Conservation (phyloP, 2,797 vertebrate species). For the Melanotaenia nigrans region DNA sequence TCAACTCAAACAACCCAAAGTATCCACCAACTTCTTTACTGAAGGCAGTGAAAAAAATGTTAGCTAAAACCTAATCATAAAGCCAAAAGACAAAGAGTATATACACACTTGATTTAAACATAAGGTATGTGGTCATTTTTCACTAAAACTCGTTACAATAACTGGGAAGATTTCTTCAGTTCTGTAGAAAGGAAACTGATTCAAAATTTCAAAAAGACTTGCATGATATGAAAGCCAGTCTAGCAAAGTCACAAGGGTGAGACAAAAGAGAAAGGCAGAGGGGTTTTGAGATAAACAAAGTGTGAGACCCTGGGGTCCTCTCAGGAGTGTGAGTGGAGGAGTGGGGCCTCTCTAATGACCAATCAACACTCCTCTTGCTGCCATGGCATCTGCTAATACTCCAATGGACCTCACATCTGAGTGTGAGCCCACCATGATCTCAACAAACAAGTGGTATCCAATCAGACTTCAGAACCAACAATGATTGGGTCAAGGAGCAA, state of each 20-base stretch:
- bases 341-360: constrained; percentile 82
- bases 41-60: neutral
- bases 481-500: constrained; percentile 72
- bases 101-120: neutral
- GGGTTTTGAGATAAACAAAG: constrained; percentile 66
- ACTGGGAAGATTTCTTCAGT: constrained; percentile 56
- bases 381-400: constrained; percentile 80
- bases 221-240: constrained; percentile 62
- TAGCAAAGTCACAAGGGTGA: constrained; percentile 59
- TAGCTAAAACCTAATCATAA: constrained; percentile 4
- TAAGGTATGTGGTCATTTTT: constrained; percentile 30
- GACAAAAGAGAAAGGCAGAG: constrained; percentile 61
- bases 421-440: constrained; percentile 76
- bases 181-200: constrained; percentile 54
- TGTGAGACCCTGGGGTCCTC: constrained; percentile 71
- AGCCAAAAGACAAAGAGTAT: neutral
- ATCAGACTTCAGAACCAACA: constrained; percentile 65
- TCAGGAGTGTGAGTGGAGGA: constrained; percentile 69
- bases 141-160: constrained; percentile 19
- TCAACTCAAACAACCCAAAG: neutral
- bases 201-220: constrained; percentile 31
- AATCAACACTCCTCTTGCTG: constrained; percentile 84
- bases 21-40: neutral
- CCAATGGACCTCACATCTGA: constrained; percentile 73
- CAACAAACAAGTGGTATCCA: constrained; percentile 69